Percentiles rank a stretch among this genome's conserved stretches.
Conservation (phyloP, 2,797 vertebrate genomes). For the Harpagifer antarcticus region DNA sequence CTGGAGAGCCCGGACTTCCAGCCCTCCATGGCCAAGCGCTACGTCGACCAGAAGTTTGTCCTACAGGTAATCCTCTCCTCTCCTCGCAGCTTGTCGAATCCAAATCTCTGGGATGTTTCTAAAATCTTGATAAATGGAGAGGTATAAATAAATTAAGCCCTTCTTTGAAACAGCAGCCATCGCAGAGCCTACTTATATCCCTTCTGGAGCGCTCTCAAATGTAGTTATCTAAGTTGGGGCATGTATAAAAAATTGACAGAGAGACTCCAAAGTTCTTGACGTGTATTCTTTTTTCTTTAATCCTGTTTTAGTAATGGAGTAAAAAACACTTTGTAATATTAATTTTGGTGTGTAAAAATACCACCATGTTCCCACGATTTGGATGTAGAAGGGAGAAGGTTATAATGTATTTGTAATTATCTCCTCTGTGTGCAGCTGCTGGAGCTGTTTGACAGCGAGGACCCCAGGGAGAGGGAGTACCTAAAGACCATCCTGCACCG, state of each 20-base stretch:
- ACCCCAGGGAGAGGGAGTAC: constrained; percentile 93
- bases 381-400: background rate
- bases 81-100: background rate
- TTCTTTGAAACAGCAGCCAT: constrained; percentile 16
- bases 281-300: background rate
- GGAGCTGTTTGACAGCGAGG: constrained; percentile 94
- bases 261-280: background rate
- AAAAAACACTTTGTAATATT: constrained; percentile 11
- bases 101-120: constrained; percentile 5
- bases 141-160: constrained; percentile 30
- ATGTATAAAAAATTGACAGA: constrained; percentile 3
- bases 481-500: constrained; percentile 95
- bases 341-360: background rate
- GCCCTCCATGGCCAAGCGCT: constrained; percentile 94
- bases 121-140: constrained; percentile 19
- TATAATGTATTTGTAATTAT: constrained; percentile 29
- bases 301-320: constrained; percentile 7
- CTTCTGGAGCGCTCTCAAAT: background rate
- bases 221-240: background rate
- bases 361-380: background rate
- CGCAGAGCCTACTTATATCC: background rate
- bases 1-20: constrained; percentile 95
- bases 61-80: constrained; percentile 82
- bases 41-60: constrained; percentile 96
- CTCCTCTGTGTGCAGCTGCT: constrained; percentile 82